Evolutionary conservation across 1,140 invertebrate species (phyloP), one percentile per base, ranked within the genome.

Genomic region (Camponotus vicinus): DNA sequence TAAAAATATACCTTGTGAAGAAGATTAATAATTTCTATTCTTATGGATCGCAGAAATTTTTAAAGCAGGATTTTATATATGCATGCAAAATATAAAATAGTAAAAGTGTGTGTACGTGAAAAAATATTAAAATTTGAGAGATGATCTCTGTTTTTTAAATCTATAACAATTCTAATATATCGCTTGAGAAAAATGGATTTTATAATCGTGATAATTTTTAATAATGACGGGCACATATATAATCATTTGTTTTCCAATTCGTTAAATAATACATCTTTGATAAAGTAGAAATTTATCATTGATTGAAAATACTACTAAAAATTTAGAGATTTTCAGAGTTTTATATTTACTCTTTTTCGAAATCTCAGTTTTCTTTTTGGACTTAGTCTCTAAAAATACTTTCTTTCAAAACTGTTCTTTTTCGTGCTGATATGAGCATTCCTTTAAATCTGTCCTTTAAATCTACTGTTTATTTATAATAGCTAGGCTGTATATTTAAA

Each of bases 81-180:
- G 8, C n/a, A 49, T 49, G 45, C 13, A 73, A 32, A 71, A 49
- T 1, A 75, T 9, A 27, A 21, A 8, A 9, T 9, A 27, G 27
- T 11, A 21, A 40, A 37, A 75, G n/a, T 2, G n/a, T 21, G 8
- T 9, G 15, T 27, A 27, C 8, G 9, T 37, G 27, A 4, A 57
- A 34, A 73, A 3, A 57, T 37, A n/a, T 57, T 55, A 11, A 73
- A 73, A 73, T 73, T 73, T 57, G 11, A 34, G 49, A 49, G 52
- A n/a, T 5, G 21, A 64, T 64, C 1, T 34, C 27, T 11, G 8
- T 9, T 49, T 49, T 70, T 8, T 69, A 49, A 49, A 49, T 8
- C 34, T 34, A 64, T 45, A 64, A 27, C 8, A 45, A 71, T 32
- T n/a, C 15, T 9, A 37, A 64, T 40, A 40, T 40, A 40, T 40